phyloP scores from a whole-genome alignment of 1,140 invertebrate species.

The Anastrepha ludens region DNA sequence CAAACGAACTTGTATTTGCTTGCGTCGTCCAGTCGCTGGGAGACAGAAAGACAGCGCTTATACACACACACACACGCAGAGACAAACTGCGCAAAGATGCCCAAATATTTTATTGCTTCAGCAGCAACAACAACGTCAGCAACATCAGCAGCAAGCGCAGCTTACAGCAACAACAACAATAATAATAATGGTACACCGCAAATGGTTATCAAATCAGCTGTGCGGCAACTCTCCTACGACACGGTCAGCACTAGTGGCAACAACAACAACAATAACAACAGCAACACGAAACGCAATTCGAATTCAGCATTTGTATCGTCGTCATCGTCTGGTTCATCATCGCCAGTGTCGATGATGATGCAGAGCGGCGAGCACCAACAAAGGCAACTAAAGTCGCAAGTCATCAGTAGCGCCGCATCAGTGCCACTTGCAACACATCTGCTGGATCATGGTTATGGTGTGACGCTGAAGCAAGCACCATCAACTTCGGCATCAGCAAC shows the following conservation, averaged over 20 bases:
- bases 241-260: constrained; percentile 17
- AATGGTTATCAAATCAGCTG: constrained; percentile 37
- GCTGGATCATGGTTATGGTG: constrained; percentile 89
- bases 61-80: background rate
- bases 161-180: constrained; percentile 10
- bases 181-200: constrained; percentile 38
- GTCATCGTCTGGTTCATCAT: constrained; percentile 46
- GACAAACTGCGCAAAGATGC: constrained; percentile 62
- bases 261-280: constrained; percentile 37
- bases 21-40: background rate
- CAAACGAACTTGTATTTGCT: background rate
- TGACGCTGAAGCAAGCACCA: constrained; percentile 77
- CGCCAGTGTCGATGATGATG: constrained; percentile 37
- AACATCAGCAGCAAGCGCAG: background rate
- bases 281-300: background rate
- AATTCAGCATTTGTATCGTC: constrained; percentile 46
- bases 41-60: background rate
- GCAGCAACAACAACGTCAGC: constrained; percentile 56
- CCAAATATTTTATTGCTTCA: constrained; percentile 69
- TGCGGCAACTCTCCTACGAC: constrained; percentile 44
- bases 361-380: constrained; percentile 19
- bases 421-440: constrained; percentile 76
- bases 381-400: constrained; percentile 50
- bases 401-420: constrained; percentile 20
- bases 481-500: constrained; percentile 60